Base-by-base conservation (phyloP, 2,797 vertebrate genomes). In the Ambastaia sidthimunki region DNA sequence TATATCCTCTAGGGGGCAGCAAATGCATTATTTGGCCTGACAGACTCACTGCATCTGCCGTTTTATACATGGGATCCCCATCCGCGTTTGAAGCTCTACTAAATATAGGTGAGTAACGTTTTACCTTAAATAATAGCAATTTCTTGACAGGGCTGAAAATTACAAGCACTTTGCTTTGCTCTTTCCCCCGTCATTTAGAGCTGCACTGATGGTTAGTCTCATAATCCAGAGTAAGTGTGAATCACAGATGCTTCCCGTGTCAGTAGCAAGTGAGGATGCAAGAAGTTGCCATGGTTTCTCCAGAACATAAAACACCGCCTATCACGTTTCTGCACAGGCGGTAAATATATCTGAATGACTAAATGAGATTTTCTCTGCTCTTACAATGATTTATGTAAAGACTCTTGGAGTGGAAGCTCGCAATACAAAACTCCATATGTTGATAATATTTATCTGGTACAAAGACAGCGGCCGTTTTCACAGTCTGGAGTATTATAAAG, bases 221-320 rank as follows among this genome's bases (percentile, higher is more conserved):
- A 57, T 55, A 50, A 67, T n/a, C 50, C 74, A 57, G 10, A 41
- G 31, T 50, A 55, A 7, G 21, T 67, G 37, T 69, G 65, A 76
- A 57, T 48, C 52, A 75, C 74, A 54, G 60, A 66, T 75, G 15
- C 13, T 4, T 25, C 13, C 13, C 70, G 44, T 59, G 44, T 59
- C 65, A 48, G 52, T 5, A 55, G 5, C 50, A 67, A 67, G 50
- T 67, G 63, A 67, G 28, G 37, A 59, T 73, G 31, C n/a, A 65
- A 37, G 47, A 55, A 59, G 83, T 85, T 80, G 78, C 74, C 68
- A 80, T 82, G 83, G 80, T 82, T 76, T 80, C 73, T 52, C 41
- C 25, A 9, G 21, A 73, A 19, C 16, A 28, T 50, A 59, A 47
- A n/a, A 63, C 37, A 65, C 57, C 12, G 23, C 10, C 15, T 47